phyloP scores from a whole-genome alignment of 2,888 invertebrate genomes.

The Caenorhabditis drosophilae region DNA sequence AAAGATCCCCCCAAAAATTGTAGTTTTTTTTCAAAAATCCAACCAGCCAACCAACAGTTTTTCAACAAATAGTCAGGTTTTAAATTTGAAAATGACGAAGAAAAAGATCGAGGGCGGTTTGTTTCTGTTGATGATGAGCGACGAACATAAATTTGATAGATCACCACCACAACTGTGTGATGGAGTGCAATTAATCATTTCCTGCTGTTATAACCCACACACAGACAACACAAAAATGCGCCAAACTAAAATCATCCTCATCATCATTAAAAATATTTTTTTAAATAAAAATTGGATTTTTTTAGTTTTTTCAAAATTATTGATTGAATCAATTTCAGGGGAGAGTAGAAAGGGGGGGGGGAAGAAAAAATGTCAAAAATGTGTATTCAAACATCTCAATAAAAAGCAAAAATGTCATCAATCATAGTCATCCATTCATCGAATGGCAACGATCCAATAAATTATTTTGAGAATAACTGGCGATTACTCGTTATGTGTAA shows the following conservation, averaged over 20 bases:
- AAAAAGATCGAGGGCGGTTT: not conserved
- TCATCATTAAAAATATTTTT: not conserved
- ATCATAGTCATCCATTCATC: no score
- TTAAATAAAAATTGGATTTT: not conserved
- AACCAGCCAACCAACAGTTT: no score
- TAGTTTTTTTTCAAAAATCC: no score
- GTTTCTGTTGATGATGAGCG: slow-evolving; percentile 1
- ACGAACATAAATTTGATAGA: slow-evolving; percentile 8
- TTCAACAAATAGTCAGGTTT: no score
- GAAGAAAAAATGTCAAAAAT: not conserved
- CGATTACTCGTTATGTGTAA: no score
- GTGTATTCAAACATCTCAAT: no score
- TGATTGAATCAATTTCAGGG: not conserved
- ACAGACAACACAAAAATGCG: slow-evolving; percentile 1
- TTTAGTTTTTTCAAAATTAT: not conserved
- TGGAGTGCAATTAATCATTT: slow-evolving; percentile 3
- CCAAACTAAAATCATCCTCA: not conserved
- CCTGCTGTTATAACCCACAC: slow-evolving; percentile 6
- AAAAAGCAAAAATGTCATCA: no score
- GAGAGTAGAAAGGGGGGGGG: not conserved
- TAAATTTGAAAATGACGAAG: no score
- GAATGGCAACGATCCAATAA: no score
- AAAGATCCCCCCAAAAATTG: no score
- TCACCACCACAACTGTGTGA: slow-evolving; percentile 7
- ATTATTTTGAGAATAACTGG: no score